These are phyloP conservation scores for Drymonia ruficornis DNA, from an alignment of 2,888 invertebrate genomes.

Conservation along the genomic window DNA sequence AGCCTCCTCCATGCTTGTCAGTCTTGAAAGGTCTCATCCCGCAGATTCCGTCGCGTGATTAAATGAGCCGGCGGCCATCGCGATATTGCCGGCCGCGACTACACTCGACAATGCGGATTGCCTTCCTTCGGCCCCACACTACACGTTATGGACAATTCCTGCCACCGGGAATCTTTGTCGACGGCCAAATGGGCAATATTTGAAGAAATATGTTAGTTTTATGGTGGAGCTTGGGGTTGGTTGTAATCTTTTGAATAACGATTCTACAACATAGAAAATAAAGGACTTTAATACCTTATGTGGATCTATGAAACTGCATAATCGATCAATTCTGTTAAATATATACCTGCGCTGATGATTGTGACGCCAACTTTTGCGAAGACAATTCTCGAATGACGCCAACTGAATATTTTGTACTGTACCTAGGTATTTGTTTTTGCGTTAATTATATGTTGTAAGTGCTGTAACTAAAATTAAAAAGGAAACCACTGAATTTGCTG, in stretches of 20 bases:
- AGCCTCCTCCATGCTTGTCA: constrained; percentile 33
- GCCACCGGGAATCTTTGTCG: constrained; percentile 38
- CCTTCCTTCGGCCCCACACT: constrained; percentile 29
- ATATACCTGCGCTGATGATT: too few species aligned
- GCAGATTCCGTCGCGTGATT: constrained; percentile 82
- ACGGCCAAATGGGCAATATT: constrained; percentile 45
- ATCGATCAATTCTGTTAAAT: too few species aligned
- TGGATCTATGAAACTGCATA: too few species aligned
- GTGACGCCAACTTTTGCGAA: too few species aligned
- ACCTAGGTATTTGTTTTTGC: too few species aligned
- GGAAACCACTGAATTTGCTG: too few species aligned
- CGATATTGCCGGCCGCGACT: constrained; percentile 74
- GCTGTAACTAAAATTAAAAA: too few species aligned
- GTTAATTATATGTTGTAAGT: too few species aligned
- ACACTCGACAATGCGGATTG: constrained; percentile 60
- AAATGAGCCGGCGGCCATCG: constrained; percentile 82
- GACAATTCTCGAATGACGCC: too few species aligned
- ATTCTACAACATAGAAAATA: too few species aligned
- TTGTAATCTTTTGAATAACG: neutral
- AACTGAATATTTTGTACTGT: too few species aligned
- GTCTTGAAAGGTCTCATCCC: constrained; percentile 47
- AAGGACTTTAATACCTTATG: too few species aligned
- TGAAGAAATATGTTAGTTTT: constrained; percentile 26
- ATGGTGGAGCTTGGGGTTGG: neutral
- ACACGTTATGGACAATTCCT: constrained; percentile 27